Percentiles rank a stretch among this genome's conserved stretches.
Conservation (phyloP, 1,140 invertebrate genomes). For the Trissolcus basalis region DNA sequence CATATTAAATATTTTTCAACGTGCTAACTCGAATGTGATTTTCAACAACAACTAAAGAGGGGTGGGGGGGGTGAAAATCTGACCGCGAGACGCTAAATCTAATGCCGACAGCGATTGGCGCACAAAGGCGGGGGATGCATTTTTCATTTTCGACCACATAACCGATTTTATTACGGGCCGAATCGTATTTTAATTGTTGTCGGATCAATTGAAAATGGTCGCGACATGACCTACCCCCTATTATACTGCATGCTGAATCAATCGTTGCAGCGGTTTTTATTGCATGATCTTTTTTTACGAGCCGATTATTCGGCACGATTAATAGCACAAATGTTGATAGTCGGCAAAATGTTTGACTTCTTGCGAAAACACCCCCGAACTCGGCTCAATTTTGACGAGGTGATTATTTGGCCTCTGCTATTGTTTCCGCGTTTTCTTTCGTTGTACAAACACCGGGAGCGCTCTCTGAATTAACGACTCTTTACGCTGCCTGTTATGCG, state of each 20-base stretch:
- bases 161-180: constrained; percentile 10
- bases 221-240: background rate
- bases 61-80: too few species aligned
- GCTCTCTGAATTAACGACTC: constrained; percentile 49
- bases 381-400: constrained; percentile 7
- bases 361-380: background rate
- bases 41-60: too few species aligned
- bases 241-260: background rate
- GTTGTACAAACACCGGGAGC: constrained; percentile 33
- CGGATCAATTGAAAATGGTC: constrained; percentile 11
- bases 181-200: constrained; percentile 11
- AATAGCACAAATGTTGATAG: constrained; percentile 15
- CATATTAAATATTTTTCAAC: too few species aligned
- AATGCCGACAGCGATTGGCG: too few species aligned
- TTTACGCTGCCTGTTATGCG: constrained; percentile 46
- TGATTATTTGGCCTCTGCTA: constrained; percentile 29
- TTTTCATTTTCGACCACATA: background rate
- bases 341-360: background rate
- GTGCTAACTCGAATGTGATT: too few species aligned
- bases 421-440: constrained; percentile 43
- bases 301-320: constrained; percentile 25
- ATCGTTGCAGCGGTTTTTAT: too few species aligned
- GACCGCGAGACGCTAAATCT: too few species aligned
- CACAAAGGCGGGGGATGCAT: too few species aligned
- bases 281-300: constrained; percentile 9